Evolutionary conservation across 2,113 vertebrate genomes (phyloP), one percentile per base, ranked within the genome.

Genomic region (Oostethus manadensis): DNA sequence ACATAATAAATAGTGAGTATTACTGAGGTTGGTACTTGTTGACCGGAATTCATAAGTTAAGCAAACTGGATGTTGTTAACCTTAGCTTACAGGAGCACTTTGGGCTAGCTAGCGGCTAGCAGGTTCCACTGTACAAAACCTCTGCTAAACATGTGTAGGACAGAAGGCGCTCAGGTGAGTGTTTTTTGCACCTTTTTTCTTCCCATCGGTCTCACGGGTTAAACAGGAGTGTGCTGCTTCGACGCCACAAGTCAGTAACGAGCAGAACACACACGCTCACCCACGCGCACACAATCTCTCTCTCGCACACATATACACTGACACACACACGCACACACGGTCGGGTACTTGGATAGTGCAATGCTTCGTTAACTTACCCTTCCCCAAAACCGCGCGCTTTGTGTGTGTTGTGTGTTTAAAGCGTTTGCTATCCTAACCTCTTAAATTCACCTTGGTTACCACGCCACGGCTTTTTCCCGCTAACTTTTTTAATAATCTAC

Each of bases 401-500:
- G 81, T 66, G 83, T 77, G 84, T 77, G 65, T 74, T 62, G 81
- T 66, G 83, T 77, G 84, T 77, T 67, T 74, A 14, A 64, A 72
- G 74, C 76, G 80, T 65, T 68, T 67, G 56, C 79, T 81, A 67
- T 75, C 71, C 83, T 66, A 49, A 77, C 78, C 73, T 60, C 64
- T 59, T 70, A 51, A 44, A 66, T 64, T 85, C 51, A 22, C 53
- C 66, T 62, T n/a, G 55, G 69, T 60, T 72, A 73, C 1, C 35
- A 60, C 74, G 68, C 60, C 72, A 59, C 77, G 86, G 73, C 54
- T 20, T 21, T 51, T 82, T 85, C 77, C 62, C 70, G 60, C 78
- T 66, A 88, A 91, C 86, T 88, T 90, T 56, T 57, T 68, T 62
- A 84, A 85, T 72, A 84, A 64, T 88, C 89, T 86, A 84, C 83